phyloP scores from a whole-genome alignment of 2,113 vertebrate genomes.

The Glaucidium brasilianum region DNA sequence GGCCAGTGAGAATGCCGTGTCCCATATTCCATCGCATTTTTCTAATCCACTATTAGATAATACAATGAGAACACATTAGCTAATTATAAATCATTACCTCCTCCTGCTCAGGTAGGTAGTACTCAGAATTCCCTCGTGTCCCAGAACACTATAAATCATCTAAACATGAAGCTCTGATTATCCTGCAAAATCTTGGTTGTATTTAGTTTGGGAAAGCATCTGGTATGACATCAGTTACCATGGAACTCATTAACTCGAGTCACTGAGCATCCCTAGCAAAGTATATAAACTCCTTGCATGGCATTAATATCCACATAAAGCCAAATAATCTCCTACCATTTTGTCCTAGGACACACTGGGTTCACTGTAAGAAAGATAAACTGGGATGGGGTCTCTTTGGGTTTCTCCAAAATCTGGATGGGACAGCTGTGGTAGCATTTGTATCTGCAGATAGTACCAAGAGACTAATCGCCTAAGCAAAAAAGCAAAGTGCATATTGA shows the following conservation, averaged over 20 bases:
- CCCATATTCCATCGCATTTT: conserved; percentile 11
- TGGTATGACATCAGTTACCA: not conserved
- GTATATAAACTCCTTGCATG: not conserved
- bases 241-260: not conserved
- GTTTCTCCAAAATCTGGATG: not conserved
- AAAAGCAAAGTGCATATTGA: not conserved
- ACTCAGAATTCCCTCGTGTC: not conserved
- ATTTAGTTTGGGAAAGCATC: conserved; percentile 15
- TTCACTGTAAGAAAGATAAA: not conserved
- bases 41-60: not conserved
- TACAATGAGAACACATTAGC: conserved; percentile 14
- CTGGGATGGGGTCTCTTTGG: not conserved
- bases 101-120: not conserved
- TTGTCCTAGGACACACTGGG: not conserved
- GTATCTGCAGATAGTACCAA: not conserved
- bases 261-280: not conserved
- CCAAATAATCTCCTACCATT: not conserved
- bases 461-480: not conserved
- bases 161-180: not conserved
- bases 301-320: not conserved
- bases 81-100: conserved; percentile 43
- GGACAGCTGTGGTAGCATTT: not conserved
- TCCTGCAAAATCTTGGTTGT: not conserved
- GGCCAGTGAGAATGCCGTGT: not conserved
- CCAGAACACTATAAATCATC: not conserved